Percentiles rank a stretch among this genome's conserved stretches.
phyloP scores from a whole-genome alignment of 2,113 vertebrate species.

The Tetrax tetrax region DNA sequence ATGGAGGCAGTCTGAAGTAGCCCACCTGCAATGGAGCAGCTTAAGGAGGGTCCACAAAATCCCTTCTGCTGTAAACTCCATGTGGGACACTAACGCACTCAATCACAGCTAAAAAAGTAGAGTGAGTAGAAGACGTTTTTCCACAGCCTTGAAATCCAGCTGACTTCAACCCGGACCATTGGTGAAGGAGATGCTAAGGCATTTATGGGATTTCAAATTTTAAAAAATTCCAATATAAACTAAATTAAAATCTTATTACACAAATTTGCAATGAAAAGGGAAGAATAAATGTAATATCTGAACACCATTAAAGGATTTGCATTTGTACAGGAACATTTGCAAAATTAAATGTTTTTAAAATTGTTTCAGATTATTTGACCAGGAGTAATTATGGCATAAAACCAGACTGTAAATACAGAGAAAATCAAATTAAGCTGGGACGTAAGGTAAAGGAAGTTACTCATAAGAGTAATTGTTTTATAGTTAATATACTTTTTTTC shows the following conservation, averaged over 20 bases:
- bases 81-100: neutral
- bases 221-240: neutral
- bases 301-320: constrained; percentile 18
- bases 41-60: neutral
- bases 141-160: neutral
- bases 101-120: neutral
- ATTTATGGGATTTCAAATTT: neutral
- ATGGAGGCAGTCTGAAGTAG: neutral
- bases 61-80: neutral
- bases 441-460: neutral
- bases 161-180: neutral
- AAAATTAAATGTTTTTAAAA: constrained; percentile 29
- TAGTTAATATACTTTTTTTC: neutral
- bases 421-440: constrained; percentile 1
- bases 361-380: neutral
- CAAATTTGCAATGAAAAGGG: neutral
- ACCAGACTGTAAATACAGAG: neutral
- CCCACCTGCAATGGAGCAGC: neutral
- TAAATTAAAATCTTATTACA: constrained; percentile 9
- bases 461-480: neutral
- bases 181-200: neutral
- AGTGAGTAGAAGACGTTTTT: neutral
- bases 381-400: constrained; percentile 13
- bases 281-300: neutral
- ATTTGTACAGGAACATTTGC: neutral